phyloP scores from a whole-genome alignment of 1,140 invertebrate genomes.

The Bilobella aurantiaca region DNA sequence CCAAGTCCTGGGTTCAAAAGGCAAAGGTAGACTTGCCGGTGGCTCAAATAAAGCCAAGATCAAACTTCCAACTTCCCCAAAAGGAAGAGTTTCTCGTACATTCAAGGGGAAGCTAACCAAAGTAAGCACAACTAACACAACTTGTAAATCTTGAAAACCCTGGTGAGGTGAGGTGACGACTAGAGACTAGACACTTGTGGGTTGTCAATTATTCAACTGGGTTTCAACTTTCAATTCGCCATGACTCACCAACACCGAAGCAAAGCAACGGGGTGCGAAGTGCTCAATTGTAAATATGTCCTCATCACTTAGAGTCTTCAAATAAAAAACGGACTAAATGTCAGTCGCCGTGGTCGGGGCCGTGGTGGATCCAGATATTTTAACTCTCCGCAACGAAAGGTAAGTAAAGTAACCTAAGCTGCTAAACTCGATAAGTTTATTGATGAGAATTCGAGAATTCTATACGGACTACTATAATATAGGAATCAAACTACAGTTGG shows the following conservation, averaged over 20 bases:
- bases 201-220: too few species aligned
- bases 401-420: neutral
- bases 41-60: neutral
- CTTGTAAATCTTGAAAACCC: too few species aligned
- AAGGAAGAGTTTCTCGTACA: neutral
- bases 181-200: too few species aligned
- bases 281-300: neutral
- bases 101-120: neutral
- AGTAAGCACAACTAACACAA: too few species aligned
- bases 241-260: neutral
- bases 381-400: neutral
- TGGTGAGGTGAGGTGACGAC: too few species aligned
- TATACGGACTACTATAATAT: too few species aligned
- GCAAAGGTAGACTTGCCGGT: neutral
- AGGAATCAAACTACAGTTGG: too few species aligned
- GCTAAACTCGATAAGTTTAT: neutral
- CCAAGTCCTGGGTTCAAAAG: neutral
- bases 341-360: neutral
- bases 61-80: neutral
- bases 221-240: neutral
- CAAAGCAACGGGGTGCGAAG: neutral
- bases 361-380: conserved; percentile 1
- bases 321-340: neutral
- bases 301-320: neutral
- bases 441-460: neutral